Base-by-base conservation (phyloP, 2,888 invertebrate species). In the Ormyrus pomaceus region DNA sequence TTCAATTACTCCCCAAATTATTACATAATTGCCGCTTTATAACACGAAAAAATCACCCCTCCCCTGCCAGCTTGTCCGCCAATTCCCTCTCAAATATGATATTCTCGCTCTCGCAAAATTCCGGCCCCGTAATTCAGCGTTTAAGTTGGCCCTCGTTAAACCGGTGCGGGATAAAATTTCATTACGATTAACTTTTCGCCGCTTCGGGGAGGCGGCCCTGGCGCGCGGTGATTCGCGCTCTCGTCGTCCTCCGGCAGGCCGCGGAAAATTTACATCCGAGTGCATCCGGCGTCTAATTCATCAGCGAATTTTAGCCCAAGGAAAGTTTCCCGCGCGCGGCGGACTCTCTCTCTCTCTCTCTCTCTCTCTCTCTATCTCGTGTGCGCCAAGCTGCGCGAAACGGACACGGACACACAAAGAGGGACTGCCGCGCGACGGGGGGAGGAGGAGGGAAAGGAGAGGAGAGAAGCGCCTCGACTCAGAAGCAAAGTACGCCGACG, bases 271-370 rank as follows among this genome's bases (percentile, higher is more conserved):
- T 80, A 80, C 80, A 73, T 69, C 62, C 80, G 64, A 69, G 72
- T 77, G 80, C 71, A 77, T 80, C 80, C 80, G 77, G 73, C 80
- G 69, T 64, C 69, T 71, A 74, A 81, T 81, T 74, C 81, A 81
- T 81, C 81, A 77, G 70, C 70, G 55, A 69, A 77, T 74, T 74
- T 69, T 65, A 70, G 10, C 53, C 5, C 55, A 13, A 53, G 64
- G 48, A 80, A 80, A 73, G 72, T 80, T 79, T 75, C 75, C 34
- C 34, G 34, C 2, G 34, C 34, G 34, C 34, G 0, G 8, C 65
- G 46, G 58, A 53, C 55, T 34, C 64, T 48, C 58, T n/a, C n/a
- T n/a, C n/a, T n/a, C 4, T 46, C 70, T 6, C n/a, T 8, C 59
- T 6, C 58, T 48, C 34, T n/a, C 70, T 19, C 19, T 45, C 9